Evolutionary conservation across 2,797 vertebrate species (phyloP).

Genomic region (Hyperoplus immaculatus): DNA sequence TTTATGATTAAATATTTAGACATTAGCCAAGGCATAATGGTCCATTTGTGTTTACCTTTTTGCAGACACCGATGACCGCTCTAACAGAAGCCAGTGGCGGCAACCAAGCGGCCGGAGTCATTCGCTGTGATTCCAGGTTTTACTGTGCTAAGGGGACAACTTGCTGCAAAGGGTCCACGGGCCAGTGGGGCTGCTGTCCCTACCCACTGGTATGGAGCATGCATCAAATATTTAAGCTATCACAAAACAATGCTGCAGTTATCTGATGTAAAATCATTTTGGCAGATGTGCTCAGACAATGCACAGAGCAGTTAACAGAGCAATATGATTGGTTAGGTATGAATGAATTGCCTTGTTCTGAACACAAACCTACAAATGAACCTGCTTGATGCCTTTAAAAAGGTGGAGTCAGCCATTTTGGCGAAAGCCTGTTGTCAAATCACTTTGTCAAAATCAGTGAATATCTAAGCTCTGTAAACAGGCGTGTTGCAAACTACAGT

Average conservation of each 20-base stretch:
- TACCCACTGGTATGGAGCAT: constrained; percentile 72
- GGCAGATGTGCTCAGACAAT: not conserved
- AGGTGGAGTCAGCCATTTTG: too few species aligned
- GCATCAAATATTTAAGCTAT: not conserved
- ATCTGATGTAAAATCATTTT: not conserved
- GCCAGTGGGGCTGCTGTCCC: constrained; percentile 82
- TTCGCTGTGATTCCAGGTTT: constrained; percentile 74
- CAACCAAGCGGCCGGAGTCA: constrained; percentile 29
- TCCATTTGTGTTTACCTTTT: constrained; percentile 12
- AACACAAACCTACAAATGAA: not conserved
- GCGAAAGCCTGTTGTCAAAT: too few species aligned
- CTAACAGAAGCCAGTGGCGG: constrained; percentile 23
- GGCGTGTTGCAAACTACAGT: too few species aligned
- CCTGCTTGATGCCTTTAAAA: not conserved
- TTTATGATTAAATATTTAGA: not conserved
- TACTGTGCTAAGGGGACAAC: constrained; percentile 65
- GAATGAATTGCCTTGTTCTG: not conserved
- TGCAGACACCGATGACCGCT: constrained; percentile 49
- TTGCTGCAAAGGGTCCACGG: constrained; percentile 73
- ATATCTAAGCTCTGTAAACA: too few species aligned
- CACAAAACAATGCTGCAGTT: not conserved
- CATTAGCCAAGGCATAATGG: not conserved
- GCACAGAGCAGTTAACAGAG: not conserved
- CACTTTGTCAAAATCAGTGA: too few species aligned
- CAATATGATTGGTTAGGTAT: too few species aligned